Evolutionary conservation across 2,797 vertebrate genomes (phyloP).

Genomic region (Brachyrhaphis roseni): DNA sequence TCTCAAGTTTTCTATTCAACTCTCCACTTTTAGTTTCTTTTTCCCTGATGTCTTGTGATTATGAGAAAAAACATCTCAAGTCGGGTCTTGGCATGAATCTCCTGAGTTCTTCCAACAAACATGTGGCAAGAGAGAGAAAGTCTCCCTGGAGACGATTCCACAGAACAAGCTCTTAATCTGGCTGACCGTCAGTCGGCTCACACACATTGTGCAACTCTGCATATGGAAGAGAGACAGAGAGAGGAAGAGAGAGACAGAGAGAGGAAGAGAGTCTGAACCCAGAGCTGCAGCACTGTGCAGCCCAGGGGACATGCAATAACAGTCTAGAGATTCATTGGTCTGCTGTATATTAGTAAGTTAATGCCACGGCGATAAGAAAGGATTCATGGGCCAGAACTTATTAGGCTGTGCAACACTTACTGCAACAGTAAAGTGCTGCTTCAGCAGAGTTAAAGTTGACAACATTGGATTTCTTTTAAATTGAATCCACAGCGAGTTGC

Average conservation of each 20-base stretch:
- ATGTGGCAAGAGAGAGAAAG: constrained; percentile 25
- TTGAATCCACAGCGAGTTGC: constrained; percentile 21
- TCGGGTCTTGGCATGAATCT: constrained; percentile 45
- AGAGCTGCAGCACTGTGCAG: background rate
- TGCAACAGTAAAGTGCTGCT: constrained; percentile 13
- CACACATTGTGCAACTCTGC: constrained; percentile 19
- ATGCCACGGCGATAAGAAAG: background rate
- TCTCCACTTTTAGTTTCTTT: constrained; percentile 53
- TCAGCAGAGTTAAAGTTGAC: constrained; percentile 19
- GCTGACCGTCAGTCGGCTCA: constrained; percentile 8
- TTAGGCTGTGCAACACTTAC: constrained; percentile 9
- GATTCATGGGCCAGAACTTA: background rate
- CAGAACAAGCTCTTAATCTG: constrained; percentile 32
- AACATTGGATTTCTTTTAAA: constrained; percentile 25
- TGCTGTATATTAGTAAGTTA: background rate
- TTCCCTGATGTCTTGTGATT: constrained; percentile 37
- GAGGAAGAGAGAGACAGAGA: background rate
- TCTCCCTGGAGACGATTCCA: constrained; percentile 28
- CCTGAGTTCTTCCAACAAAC: constrained; percentile 33
- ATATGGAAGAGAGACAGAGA: no score
- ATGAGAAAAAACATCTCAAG: constrained; percentile 46
- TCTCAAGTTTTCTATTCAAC: background rate
- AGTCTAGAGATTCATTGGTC: background rate
- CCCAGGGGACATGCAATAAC: fast-evolving
- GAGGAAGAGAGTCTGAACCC: background rate